Evolutionary conservation across 2,113 vertebrate genomes (phyloP).

Genomic region (Stegastes partitus): DNA sequence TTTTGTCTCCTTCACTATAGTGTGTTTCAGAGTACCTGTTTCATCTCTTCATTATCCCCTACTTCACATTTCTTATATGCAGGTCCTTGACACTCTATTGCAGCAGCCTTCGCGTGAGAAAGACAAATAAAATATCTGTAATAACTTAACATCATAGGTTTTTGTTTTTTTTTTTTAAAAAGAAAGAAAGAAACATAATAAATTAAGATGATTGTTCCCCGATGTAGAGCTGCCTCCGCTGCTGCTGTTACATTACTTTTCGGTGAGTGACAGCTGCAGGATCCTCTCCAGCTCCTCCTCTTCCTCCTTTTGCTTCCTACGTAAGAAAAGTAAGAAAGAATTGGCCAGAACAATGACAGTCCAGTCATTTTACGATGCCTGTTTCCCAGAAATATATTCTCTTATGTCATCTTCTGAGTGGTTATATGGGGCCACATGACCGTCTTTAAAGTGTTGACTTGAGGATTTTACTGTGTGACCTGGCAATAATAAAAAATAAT

Average conservation of each 20-base stretch:
- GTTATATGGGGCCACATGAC: background rate
- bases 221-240: slow-evolving; percentile 47
- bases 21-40: slow-evolving; percentile 39
- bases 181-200: slow-evolving; percentile 78
- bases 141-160: slow-evolving; percentile 83
- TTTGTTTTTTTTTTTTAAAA: slow-evolving; percentile 67
- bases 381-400: background rate
- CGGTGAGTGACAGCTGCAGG: slow-evolving; percentile 93
- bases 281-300: slow-evolving; percentile 93
- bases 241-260: slow-evolving; percentile 86
- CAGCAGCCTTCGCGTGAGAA: slow-evolving; percentile 72
- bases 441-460: too few relatives aligned
- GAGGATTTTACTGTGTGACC: too few relatives aligned
- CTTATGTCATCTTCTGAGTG: background rate
- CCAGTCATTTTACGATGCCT: too few relatives aligned
- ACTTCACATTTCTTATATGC: slow-evolving; percentile 24
- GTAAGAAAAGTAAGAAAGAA: slow-evolving; percentile 6
- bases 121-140: slow-evolving; percentile 78
- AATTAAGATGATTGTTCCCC: slow-evolving; percentile 76
- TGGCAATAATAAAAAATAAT: too few relatives aligned
- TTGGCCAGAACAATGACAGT: background rate
- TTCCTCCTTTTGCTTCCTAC: slow-evolving; percentile 83
- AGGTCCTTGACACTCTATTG: slow-evolving; percentile 37
- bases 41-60: background rate
- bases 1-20: slow-evolving; percentile 45